phyloP scores from a whole-genome alignment of 1,140 invertebrate species.

The Octopus bimaculoides region DNA sequence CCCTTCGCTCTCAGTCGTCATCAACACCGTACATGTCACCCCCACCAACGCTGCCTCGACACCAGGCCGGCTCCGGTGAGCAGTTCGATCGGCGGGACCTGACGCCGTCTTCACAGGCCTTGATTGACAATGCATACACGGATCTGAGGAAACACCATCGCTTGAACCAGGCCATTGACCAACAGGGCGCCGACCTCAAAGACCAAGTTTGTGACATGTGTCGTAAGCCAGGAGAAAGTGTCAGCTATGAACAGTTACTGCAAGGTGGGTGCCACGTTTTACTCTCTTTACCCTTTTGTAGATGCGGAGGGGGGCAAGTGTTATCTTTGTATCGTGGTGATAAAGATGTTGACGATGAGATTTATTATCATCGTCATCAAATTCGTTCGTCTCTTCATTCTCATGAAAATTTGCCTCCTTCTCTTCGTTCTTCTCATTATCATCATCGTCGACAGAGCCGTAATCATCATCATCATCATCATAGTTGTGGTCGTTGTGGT shows the following conservation, averaged over 20 bases:
- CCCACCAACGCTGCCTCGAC: not conserved
- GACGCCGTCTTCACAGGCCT: conserved; percentile 29
- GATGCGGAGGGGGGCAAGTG: too few relatives aligned
- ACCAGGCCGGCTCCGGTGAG: conserved; percentile 17
- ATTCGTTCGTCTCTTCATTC: too few relatives aligned
- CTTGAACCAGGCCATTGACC: conserved; percentile 34
- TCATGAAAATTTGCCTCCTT: too few relatives aligned
- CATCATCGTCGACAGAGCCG: not conserved
- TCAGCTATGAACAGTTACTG: conserved; percentile 42
- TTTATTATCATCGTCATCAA: too few relatives aligned
- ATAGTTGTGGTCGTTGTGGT: too few relatives aligned
- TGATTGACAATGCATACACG: conserved; percentile 37
- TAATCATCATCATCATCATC: conserved; percentile 5
- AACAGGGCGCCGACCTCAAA: conserved; percentile 39
- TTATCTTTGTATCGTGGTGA: too few relatives aligned
- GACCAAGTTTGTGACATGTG: conserved; percentile 37
- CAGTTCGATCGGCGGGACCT: conserved; percentile 39
- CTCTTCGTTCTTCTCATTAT: too few relatives aligned
- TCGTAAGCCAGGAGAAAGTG: conserved; percentile 36
- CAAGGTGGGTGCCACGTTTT: conserved; percentile 29
- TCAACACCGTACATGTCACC: not conserved
- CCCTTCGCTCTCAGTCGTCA: not conserved
- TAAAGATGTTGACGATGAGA: too few relatives aligned
- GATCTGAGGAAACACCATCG: conserved; percentile 37
- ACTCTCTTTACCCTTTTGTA: not conserved